Evolutionary conservation across 2,113 vertebrate genomes (phyloP).

Genomic region (Cromileptes altivelis): DNA sequence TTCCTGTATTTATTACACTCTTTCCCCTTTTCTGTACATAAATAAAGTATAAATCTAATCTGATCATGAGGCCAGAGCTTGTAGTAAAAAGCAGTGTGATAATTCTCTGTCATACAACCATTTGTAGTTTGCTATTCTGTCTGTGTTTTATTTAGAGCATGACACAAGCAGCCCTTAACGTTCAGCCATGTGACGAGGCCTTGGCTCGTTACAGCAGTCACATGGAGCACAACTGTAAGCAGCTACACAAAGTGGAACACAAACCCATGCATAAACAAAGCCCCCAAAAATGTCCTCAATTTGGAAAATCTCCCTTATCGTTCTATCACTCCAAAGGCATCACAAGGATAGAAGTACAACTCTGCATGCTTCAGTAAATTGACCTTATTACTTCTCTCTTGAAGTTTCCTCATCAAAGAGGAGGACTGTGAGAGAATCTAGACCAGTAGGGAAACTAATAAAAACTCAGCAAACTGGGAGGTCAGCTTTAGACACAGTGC

Average conservation of each 20-base stretch:
- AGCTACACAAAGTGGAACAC: slow-evolving; percentile 2
- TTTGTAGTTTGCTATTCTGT: slow-evolving; percentile 32
- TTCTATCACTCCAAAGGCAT: slow-evolving; percentile 26
- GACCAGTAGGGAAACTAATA: slow-evolving; percentile 1
- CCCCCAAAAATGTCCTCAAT: slow-evolving; percentile 10
- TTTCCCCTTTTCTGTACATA: slow-evolving; percentile 15
- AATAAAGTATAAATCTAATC: not conserved
- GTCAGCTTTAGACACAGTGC: not conserved
- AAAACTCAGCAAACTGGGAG: slow-evolving; percentile 21
- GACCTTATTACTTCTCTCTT: slow-evolving; percentile 5
- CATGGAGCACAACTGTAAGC: slow-evolving; percentile 54
- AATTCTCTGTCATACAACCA: not conserved
- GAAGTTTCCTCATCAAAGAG: slow-evolving; percentile 24
- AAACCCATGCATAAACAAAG: slow-evolving; percentile 8
- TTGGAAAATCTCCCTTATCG: slow-evolving; percentile 28
- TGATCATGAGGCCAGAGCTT: not conserved
- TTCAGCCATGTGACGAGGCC: slow-evolving; percentile 62
- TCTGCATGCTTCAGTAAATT: slow-evolving; percentile 8
- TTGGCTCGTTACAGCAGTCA: slow-evolving; percentile 53
- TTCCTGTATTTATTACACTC: slow-evolving; percentile 16
- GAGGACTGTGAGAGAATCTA: slow-evolving; percentile 5
- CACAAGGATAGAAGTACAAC: slow-evolving; percentile 26
- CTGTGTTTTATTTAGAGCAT: slow-evolving; percentile 40
- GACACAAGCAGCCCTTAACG: slow-evolving; percentile 26
- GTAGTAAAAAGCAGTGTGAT: slow-evolving; percentile 5